Conservation (phyloP, 1,140 invertebrate species). For the Homalodisca vitripennis region DNA sequence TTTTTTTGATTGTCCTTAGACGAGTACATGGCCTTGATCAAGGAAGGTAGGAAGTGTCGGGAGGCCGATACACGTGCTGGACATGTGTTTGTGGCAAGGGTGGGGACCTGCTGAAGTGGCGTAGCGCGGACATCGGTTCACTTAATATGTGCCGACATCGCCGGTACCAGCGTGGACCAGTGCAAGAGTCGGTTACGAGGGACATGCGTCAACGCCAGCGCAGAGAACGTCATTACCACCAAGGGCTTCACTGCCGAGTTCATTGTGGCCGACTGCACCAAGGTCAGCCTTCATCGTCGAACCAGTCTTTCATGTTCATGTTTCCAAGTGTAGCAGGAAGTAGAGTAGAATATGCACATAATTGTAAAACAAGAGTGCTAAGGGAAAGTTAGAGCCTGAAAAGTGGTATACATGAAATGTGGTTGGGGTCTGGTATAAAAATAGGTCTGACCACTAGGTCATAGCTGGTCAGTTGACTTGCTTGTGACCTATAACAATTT, state of each 20-base stretch:
- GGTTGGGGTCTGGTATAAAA: no score
- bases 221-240: no score
- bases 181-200: conserved; percentile 69
- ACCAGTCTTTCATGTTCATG: no score
- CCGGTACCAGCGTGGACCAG: conserved; percentile 87
- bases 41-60: conserved; percentile 59
- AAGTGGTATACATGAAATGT: no score
- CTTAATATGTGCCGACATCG: conserved; percentile 95
- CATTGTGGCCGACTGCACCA: conserved; percentile 87
- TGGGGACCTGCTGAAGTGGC: conserved; percentile 95
- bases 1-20: conserved; percentile 50
- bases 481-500: no score
- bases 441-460: no score
- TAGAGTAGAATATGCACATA: no score
- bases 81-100: conserved; percentile 93
- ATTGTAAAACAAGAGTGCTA: no score
- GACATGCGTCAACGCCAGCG: conserved; percentile 51
- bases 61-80: conserved; percentile 60
- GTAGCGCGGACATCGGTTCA: conserved; percentile 77
- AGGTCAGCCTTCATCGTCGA: conserved; percentile 53
- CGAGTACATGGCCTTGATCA: conserved; percentile 65
- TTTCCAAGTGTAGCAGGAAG: no score
- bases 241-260: conserved; percentile 94
- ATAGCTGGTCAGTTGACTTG: no score
- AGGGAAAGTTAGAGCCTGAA: no score